Conservation (phyloP, 2,888 invertebrate species). For the Bruchidius siliquastri region DNA sequence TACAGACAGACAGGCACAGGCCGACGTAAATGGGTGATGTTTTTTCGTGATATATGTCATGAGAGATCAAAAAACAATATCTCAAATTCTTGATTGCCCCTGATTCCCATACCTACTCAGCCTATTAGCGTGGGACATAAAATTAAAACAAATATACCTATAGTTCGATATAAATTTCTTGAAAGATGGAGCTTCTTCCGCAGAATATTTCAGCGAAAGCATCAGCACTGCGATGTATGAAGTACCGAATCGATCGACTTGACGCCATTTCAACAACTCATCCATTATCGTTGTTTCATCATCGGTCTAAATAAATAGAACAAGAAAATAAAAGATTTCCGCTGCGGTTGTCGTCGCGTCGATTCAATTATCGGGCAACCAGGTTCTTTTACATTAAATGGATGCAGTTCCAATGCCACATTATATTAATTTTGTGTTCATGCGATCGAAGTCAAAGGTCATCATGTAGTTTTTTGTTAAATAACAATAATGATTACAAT, state of each 20-base stretch:
- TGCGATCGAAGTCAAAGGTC: not conserved
- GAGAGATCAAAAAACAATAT: too few species aligned
- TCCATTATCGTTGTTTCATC: not conserved
- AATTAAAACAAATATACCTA: too few species aligned
- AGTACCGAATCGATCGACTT: not conserved
- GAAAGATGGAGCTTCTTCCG: too few species aligned
- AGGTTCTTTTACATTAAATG: not conserved
- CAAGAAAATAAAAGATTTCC: not conserved
- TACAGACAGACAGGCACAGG: too few species aligned
- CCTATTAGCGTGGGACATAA: too few species aligned
- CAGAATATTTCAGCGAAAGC: too few species aligned
- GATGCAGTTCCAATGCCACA: not conserved
- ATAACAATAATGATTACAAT: not conserved
- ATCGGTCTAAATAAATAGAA: not conserved
- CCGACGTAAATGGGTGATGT: too few species aligned
- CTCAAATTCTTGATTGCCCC: too few species aligned
- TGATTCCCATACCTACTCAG: too few species aligned
- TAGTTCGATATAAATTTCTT: too few species aligned
- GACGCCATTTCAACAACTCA: not conserved
- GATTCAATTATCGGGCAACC: not conserved
- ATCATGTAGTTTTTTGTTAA: not conserved
- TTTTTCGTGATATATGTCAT: too few species aligned
- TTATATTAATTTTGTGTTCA: not conserved
- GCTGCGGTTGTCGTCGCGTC: not conserved
- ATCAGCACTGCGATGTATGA: too few species aligned